These are phyloP conservation scores for Pantherophis vulpinus DNA, from an alignment of 2,797 vertebrate genomes.

Conservation along the genomic window DNA sequence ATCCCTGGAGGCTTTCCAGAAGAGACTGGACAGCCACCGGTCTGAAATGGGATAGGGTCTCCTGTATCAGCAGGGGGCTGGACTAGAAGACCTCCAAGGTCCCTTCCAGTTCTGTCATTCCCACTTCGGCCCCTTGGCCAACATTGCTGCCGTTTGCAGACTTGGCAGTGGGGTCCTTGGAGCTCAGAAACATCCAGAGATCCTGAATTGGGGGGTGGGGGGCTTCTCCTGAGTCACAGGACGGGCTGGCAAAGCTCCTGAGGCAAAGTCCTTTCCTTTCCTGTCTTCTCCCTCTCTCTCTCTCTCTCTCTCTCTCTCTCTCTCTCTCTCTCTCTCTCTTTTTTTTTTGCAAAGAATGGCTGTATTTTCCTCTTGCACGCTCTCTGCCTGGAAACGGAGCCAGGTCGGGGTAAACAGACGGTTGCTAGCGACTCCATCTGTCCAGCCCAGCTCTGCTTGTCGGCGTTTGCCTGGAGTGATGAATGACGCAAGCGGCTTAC, in stretches of 20 bases:
- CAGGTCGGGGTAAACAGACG: constrained; percentile 68
- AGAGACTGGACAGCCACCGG: too few relatives aligned
- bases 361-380: constrained; percentile 60
- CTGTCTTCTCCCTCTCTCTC: too few relatives aligned
- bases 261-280: too few relatives aligned
- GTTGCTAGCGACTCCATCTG: constrained; percentile 56
- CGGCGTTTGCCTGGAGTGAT: background rate
- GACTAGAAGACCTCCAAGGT: too few relatives aligned
- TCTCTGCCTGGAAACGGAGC: constrained; percentile 71
- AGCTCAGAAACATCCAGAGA: background rate
- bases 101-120: background rate
- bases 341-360: background rate
- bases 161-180: too few relatives aligned
- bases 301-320: background rate
- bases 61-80: too few relatives aligned
- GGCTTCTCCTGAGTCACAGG: too few relatives aligned
- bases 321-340: background rate
- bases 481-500: constrained; percentile 10
- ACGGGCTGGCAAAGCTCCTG: background rate
- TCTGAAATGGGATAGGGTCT: too few relatives aligned
- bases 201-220: too few relatives aligned
- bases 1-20: too few relatives aligned
- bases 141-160: too few relatives aligned
- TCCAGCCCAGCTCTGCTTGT: constrained; percentile 43
- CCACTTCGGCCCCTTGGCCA: too few relatives aligned